A percentile compares a stretch with the other conserved stretches of the same genome.
phyloP scores from a whole-genome alignment of 2,888 invertebrate species.

The Agrilus mali region DNA sequence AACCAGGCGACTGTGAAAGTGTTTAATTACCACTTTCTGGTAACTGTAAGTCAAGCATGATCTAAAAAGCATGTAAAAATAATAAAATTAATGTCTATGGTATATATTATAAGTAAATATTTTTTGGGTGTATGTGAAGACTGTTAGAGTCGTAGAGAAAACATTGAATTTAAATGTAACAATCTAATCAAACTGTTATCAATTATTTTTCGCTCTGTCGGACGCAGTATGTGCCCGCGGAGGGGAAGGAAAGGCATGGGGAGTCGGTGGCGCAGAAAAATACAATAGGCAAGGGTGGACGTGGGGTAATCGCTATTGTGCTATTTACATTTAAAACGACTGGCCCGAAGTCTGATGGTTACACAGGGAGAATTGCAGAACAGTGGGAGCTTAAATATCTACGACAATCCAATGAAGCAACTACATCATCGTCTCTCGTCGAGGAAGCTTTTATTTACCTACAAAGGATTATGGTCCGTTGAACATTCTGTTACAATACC shows the following conservation, averaged over 20 bases:
- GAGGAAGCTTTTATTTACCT: too few relatives aligned
- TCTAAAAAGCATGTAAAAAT: too few relatives aligned
- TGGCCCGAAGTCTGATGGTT: slow-evolving; percentile 19
- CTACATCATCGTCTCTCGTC: too few relatives aligned
- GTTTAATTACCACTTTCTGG: too few relatives aligned
- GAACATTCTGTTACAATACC: too few relatives aligned
- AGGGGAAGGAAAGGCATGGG: background rate
- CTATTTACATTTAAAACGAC: slow-evolving; percentile 28
- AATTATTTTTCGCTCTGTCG: slow-evolving; percentile 26
- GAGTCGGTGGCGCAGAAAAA: slow-evolving; percentile 25
- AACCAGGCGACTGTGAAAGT: too few relatives aligned
- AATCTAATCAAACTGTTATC: slow-evolving; percentile 27
- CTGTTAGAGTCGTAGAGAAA: too few relatives aligned
- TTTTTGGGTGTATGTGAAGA: too few relatives aligned
- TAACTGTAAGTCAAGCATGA: too few relatives aligned
- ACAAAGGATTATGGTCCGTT: too few relatives aligned
- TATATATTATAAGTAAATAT: too few relatives aligned
- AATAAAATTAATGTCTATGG: too few relatives aligned
- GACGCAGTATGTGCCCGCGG: slow-evolving; percentile 21
- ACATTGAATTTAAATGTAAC: slow-evolving; percentile 22
- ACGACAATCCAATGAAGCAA: background rate
- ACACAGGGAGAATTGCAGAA: slow-evolving; percentile 8
- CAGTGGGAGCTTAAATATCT: slow-evolving; percentile 1
- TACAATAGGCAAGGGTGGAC: slow-evolving; percentile 28
- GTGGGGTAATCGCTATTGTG: slow-evolving; percentile 26